phyloP scores from a whole-genome alignment of 1,140 invertebrate genomes.

The Microplitis demolitor region DNA sequence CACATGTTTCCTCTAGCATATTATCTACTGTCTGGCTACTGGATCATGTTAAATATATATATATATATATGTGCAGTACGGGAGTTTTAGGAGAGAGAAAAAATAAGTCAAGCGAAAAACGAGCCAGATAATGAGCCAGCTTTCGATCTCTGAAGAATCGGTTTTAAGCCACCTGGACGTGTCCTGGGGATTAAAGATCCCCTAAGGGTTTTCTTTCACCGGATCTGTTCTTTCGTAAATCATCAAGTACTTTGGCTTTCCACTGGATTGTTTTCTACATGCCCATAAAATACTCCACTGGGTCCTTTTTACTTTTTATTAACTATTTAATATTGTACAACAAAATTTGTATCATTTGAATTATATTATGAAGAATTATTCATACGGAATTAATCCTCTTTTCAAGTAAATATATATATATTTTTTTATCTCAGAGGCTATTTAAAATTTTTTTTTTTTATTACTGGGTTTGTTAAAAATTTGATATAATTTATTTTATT shows the following conservation, averaged over 20 bases:
- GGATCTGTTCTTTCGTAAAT: not conserved
- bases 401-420: too few species aligned
- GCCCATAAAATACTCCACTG: too few species aligned
- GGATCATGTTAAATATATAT: not conserved
- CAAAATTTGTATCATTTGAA: too few species aligned
- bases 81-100: not conserved
- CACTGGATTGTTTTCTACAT: not conserved
- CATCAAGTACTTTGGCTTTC: not conserved
- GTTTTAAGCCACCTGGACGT: slow-evolving; percentile 1
- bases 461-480: too few species aligned
- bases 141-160: slow-evolving; percentile 11
- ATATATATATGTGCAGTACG: too few species aligned
- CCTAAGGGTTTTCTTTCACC: not conserved
- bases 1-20: not conserved
- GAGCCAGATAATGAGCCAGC: slow-evolving; percentile 15
- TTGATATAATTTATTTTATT: too few species aligned
- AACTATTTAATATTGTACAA: not conserved
- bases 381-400: too few species aligned
- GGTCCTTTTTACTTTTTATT: too few species aligned
- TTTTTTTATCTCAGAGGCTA: too few species aligned
- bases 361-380: too few species aligned
- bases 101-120: slow-evolving; percentile 14
- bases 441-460: too few species aligned
- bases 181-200: not conserved
- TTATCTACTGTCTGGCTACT: not conserved